Evolutionary conservation across 2,797 vertebrate genomes (phyloP), one percentile per base, ranked within the genome.

Genomic region (Eleutherodactylus coqui): DNA sequence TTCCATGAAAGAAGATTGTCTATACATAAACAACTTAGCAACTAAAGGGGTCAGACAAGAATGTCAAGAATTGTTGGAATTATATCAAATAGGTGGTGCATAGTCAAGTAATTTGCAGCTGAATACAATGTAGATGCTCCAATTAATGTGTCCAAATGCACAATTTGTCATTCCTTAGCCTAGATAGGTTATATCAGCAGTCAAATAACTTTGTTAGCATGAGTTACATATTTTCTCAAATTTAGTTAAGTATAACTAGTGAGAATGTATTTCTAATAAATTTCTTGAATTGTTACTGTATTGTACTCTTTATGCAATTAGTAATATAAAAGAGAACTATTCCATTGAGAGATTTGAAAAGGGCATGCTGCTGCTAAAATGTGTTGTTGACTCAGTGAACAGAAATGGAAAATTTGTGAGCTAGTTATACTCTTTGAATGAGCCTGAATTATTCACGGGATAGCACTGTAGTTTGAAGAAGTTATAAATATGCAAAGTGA

Each of bases 381-480:
- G 13, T 47, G 79, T 82, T 67, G 70, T 86, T 79, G 45, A 86
- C 69, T 80, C 76, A 36, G 53, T 75, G 49, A 55, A 69, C 47
- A 55, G 34, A 60, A 78, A 75, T 81, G 64, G 55, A 81, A 86
- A 85, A 86, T 76, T 82, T 43, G 36, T 64, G 24, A 80, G 24
- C 79, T 72, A 82, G 55, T 79, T 82, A 75, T 49, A 41, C 41
- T 24, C 55, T 53, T 27, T 38, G 55, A 82, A 75, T 81, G 41
- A 34, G 16, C 43, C 45, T 86, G 55, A 82, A 86, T 86, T 86
- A 86, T 82, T 86, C 58, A 86, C 85, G 76, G 58, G 49, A 76
- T 60, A 32, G 45, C 49, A 76, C 53, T 82, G 84, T 72, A 79
- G 60, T 77, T 78, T 85, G 29, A 55, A 70, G 58, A 17, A 79